Evolutionary conservation across 2,888 invertebrate species (phyloP), one percentile per base, ranked within the genome.

Genomic region (Petrophora chlorosata): DNA sequence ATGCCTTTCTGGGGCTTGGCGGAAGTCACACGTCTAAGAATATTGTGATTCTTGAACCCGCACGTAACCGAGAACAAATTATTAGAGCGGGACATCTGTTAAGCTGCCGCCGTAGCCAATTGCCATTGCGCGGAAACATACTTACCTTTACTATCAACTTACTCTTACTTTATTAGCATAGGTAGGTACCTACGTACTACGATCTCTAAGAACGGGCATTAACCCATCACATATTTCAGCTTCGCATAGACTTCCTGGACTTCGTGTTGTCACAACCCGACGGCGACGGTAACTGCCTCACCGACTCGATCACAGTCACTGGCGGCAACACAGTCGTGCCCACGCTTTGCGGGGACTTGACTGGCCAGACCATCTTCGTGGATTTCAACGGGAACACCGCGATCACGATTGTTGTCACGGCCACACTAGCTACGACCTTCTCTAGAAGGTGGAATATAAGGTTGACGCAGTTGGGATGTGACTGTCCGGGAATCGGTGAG

Each of bases 191-290:
- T n/a, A n/a, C n/a, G n/a, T n/a, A n/a, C n/a, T n/a, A n/a, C n/a
- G n/a, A n/a, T n/a, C n/a, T n/a, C n/a, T n/a, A n/a, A n/a, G n/a
- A n/a, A n/a, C n/a, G n/a, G n/a, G n/a, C n/a, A n/a, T n/a, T n/a
- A n/a, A n/a, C n/a, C n/a, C n/a, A n/a, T n/a, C n/a, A n/a, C n/a
- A n/a, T 1, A 9, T 45, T 43, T 32, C 86, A 96, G 93, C 83
- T 96, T 9, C 92, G 96, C 45, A 91, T 97, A 56, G 96, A 97
- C 67, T 95, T 97, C 71, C 70, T 95, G 38, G 94, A 94, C 58
- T 91, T 95, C 49, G 92, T 92, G 33, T 73, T 96, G 14, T 92
- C 94, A 0, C 95, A 95, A 59, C 95, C 96, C 0, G 92, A 94
- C 59, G 93, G 94, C 0, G 93, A 94, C 73, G 96, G 97, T 1